These are phyloP conservation scores for Sciurus niger DNA, from an alignment of 2,113 vertebrate species.

Conservation along the genomic window DNA sequence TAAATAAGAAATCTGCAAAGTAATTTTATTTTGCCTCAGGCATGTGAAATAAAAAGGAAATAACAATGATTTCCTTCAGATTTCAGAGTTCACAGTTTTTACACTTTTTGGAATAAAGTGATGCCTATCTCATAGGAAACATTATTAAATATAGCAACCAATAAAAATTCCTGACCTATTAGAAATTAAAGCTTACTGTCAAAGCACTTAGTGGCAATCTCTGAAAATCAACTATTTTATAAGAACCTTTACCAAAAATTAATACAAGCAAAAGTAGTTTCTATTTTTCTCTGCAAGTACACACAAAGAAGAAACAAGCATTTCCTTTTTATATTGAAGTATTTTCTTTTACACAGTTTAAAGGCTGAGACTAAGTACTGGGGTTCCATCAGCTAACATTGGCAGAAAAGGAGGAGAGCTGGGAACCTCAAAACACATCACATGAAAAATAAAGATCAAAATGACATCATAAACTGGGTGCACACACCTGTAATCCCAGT, in stretches of 20 bases:
- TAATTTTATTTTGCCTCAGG: constrained; percentile 45
- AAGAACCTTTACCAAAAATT: constrained; percentile 33
- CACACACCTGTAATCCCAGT: too few relatives aligned
- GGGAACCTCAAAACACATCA: neutral
- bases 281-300: neutral
- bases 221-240: neutral
- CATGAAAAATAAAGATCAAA: neutral
- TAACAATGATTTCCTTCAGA: constrained; percentile 17
- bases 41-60: constrained; percentile 40
- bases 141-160: neutral
- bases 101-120: neutral
- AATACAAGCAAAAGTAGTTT: neutral
- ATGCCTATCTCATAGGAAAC: neutral
- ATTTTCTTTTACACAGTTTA: neutral
- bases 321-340: neutral
- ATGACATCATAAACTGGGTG: neutral
- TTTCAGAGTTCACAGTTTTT: constrained; percentile 6
- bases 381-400: neutral
- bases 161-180: constrained; percentile 1
- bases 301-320: neutral
- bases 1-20: constrained; percentile 47
- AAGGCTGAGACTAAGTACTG: neutral
- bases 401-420: neutral
- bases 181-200: neutral
- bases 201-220: constrained; percentile 22